phyloP scores from a whole-genome alignment of 2,113 vertebrate genomes.

The Caracal caracal region DNA sequence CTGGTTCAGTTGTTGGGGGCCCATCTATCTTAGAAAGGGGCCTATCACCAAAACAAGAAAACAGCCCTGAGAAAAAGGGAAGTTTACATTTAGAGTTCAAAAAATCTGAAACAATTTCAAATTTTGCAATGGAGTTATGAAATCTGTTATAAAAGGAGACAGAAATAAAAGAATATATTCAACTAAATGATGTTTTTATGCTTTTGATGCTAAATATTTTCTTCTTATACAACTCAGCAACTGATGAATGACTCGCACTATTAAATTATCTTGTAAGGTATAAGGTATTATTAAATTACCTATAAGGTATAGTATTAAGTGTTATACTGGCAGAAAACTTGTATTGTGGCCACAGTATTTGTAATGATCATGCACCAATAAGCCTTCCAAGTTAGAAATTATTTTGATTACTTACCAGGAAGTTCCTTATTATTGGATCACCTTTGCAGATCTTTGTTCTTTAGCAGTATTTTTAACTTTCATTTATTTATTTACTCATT shows the following conservation, averaged over 20 bases:
- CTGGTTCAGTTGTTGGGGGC: not conserved
- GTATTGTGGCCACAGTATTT: not conserved
- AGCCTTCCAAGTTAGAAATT: constrained; percentile 60
- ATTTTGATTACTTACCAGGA: constrained; percentile 83
- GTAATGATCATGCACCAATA: constrained; percentile 18
- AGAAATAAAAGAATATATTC: constrained; percentile 11
- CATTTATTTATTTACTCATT: constrained; percentile 35
- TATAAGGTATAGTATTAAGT: not conserved
- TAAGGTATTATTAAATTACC: not conserved
- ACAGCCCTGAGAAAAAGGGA: not conserved
- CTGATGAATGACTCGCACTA: not conserved
- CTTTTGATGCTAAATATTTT: constrained; percentile 13
- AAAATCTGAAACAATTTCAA: constrained; percentile 18
- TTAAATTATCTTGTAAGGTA: not conserved
- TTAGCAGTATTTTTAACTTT: constrained; percentile 62
- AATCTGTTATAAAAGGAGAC: constrained; percentile 9
- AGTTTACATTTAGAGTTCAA: constrained; percentile 33
- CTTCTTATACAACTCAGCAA: constrained; percentile 34
- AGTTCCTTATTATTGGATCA: constrained; percentile 71
- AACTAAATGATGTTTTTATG: constrained; percentile 21
- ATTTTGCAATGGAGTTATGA: not conserved
- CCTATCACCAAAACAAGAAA: constrained; percentile 20
- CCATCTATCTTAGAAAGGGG: not conserved
- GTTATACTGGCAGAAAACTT: not conserved
- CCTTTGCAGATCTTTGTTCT: constrained; percentile 74